Percentiles rank a stretch among this genome's conserved stretches.
Conservation (phyloP, 1,140 invertebrate species). For the Drosophila arizonae region DNA sequence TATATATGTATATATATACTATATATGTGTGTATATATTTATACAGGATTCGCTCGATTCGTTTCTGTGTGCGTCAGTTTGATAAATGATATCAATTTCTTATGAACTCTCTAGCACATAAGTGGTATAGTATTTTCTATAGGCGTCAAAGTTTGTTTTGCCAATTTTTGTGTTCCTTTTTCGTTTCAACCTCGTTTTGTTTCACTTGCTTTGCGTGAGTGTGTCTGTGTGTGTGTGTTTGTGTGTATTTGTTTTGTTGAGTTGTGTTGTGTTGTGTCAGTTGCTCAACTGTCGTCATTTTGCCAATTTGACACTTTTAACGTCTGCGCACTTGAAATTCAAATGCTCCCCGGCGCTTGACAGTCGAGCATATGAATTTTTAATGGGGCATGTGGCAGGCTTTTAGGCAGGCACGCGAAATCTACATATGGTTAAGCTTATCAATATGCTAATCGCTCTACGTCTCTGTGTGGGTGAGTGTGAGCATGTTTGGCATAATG, state of each 20-base stretch:
- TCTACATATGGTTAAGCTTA: slow-evolving; percentile 50
- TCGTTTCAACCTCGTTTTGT: slow-evolving; percentile 22
- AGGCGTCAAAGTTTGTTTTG: slow-evolving; percentile 72
- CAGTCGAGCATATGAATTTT: slow-evolving; percentile 76
- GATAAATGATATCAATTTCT: slow-evolving; percentile 81
- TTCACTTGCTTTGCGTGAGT: slow-evolving; percentile 13
- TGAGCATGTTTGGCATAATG: slow-evolving; percentile 24
- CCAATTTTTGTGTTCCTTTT: slow-evolving; percentile 16
- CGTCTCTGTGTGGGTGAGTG: neutral
- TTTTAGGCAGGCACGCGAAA: slow-evolving; percentile 33
- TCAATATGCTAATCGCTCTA: slow-evolving; percentile 44
- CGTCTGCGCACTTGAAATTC: slow-evolving; percentile 73
- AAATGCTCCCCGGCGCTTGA: slow-evolving; percentile 59
- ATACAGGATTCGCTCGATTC: slow-evolving; percentile 27
- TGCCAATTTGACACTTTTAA: slow-evolving; percentile 80
- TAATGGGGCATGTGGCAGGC: slow-evolving; percentile 67
- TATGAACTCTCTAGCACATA: slow-evolving; percentile 57
- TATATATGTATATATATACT: slow-evolving; percentile 32
- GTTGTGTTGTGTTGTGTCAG: slow-evolving; percentile 42
- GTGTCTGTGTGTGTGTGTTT: slow-evolving; percentile 10
- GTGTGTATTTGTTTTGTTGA: slow-evolving; percentile 2
- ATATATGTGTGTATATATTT: neutral
- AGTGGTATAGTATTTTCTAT: slow-evolving; percentile 25
- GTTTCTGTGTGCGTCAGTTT: slow-evolving; percentile 66
- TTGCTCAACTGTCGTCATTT: slow-evolving; percentile 51